These are phyloP conservation scores for Haliclona indistincta DNA, from an alignment of 37 sponge, comb jelly and placozoan species.

Conservation along the genomic window DNA sequence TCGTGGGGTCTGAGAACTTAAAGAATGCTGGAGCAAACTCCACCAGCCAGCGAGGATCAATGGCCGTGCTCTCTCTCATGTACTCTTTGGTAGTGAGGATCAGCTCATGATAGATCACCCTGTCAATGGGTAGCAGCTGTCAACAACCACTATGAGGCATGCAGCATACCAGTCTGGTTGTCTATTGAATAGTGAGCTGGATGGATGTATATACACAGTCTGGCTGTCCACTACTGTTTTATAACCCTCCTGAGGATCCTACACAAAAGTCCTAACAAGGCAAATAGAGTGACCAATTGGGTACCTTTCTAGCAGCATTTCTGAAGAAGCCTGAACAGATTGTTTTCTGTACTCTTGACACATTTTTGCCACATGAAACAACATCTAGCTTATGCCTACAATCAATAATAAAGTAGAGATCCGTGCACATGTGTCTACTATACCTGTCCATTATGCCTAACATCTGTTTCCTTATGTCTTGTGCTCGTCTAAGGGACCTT, in stretches of 20 bases:
- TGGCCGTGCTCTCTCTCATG: slow-evolving; percentile 91
- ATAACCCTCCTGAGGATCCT: slow-evolving; percentile 98
- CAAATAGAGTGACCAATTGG: not conserved
- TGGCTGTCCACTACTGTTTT: slow-evolving; percentile 94
- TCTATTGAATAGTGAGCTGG: slow-evolving; percentile 91
- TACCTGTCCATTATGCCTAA: slow-evolving; percentile 97
- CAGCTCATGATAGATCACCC: slow-evolving; percentile 95
- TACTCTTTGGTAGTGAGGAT: slow-evolving; percentile 99
- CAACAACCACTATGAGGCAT: no score
- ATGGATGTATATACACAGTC: slow-evolving; percentile 95
- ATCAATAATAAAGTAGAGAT: not conserved
- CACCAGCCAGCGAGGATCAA: slow-evolving; percentile 98
- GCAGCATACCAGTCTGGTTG: slow-evolving; percentile 94
- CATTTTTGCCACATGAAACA: slow-evolving; percentile 88
- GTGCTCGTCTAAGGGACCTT: slow-evolving; percentile 76
- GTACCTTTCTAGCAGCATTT: slow-evolving; percentile 91
- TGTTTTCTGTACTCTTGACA: slow-evolving; percentile 92
- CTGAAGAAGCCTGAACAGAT: slow-evolving; percentile 96
- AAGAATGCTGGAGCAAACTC: slow-evolving; percentile 99
- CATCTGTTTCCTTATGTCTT: slow-evolving; percentile 97
- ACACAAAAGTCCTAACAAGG: not conserved
- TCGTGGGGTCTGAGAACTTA: slow-evolving; percentile 92
- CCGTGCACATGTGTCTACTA: not conserved
- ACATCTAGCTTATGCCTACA: slow-evolving; percentile 93
- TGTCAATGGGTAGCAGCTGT: slow-evolving; percentile 5